These are phyloP conservation scores for Troglohyphantes excavatus DNA, from an alignment of 2,888 invertebrate genomes.

Conservation along the genomic window DNA sequence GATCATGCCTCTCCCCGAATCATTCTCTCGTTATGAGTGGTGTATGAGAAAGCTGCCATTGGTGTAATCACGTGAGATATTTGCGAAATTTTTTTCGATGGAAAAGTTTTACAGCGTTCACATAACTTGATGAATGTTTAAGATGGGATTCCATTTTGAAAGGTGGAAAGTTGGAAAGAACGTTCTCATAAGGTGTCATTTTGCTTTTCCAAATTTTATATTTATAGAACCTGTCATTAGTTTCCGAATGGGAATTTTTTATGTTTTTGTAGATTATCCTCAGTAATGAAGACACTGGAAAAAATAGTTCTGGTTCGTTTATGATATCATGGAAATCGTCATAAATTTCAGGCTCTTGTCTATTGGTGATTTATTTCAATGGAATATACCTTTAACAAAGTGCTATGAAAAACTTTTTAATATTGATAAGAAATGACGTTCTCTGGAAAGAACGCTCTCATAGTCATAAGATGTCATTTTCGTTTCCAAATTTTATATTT, in stretches of 20 bases:
- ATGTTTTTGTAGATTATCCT: background rate
- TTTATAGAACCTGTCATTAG: background rate
- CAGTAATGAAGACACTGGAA: background rate
- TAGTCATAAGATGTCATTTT: background rate
- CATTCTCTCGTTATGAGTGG: slow-evolving; percentile 63
- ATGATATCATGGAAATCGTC: no score
- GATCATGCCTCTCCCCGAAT: slow-evolving; percentile 37
- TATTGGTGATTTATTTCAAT: no score
- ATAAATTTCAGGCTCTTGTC: no score
- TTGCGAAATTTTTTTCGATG: slow-evolving; percentile 23
- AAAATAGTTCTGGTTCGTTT: background rate
- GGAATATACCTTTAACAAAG: no score
- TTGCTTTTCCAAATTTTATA: slow-evolving; percentile 1
- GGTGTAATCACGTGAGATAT: slow-evolving; percentile 75
- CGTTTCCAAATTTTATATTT: slow-evolving; percentile 16
- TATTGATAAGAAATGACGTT: no score
- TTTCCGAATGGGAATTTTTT: background rate
- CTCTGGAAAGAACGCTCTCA: background rate
- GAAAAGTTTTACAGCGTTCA: background rate
- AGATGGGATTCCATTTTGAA: background rate
- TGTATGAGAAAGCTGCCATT: slow-evolving; percentile 65
- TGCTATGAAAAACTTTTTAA: no score
- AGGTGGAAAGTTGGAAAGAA: background rate
- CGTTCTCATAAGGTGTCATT: background rate
- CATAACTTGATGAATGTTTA: no score